phyloP scores from a whole-genome alignment of 2,113 vertebrate species.

The Heloderma charlesbogerti region DNA sequence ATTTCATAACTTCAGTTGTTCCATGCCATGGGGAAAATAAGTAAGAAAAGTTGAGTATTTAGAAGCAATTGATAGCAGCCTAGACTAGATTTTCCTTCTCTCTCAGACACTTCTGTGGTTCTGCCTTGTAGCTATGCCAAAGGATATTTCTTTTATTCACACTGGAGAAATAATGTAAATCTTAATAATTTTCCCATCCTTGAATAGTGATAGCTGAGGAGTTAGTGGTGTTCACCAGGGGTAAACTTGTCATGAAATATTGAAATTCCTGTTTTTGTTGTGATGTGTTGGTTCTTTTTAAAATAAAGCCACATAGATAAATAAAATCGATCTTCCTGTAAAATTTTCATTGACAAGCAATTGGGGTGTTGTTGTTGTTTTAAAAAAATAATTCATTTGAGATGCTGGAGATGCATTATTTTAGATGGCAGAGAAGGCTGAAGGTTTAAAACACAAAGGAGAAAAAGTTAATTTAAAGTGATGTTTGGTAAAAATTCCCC shows the following conservation, averaged over 20 bases:
- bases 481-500: slow-evolving; percentile 78
- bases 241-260: slow-evolving; percentile 22
- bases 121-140: slow-evolving; percentile 21
- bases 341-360: slow-evolving; percentile 66
- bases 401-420: slow-evolving; percentile 53
- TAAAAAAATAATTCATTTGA: slow-evolving; percentile 74
- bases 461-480: slow-evolving; percentile 83
- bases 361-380: slow-evolving; percentile 64
- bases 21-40: background rate
- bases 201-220: slow-evolving; percentile 35
- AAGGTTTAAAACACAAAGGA: slow-evolving; percentile 78
- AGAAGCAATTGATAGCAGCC: slow-evolving; percentile 8
- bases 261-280: slow-evolving; percentile 11
- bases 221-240: slow-evolving; percentile 24
- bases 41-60: slow-evolving; percentile 18
- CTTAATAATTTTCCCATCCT: slow-evolving; percentile 57
- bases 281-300: background rate
- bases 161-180: slow-evolving; percentile 42
- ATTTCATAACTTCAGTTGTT: slow-evolving; percentile 18
- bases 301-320: slow-evolving; percentile 43
- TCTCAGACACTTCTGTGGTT: slow-evolving; percentile 35
- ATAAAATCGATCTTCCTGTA: slow-evolving; percentile 67
- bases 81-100: slow-evolving; percentile 29
- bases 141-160: slow-evolving; percentile 26
- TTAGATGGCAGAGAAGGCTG: slow-evolving; percentile 38